These are phyloP conservation scores for Andrena cerasifolii DNA, from an alignment of 1,140 invertebrate species.

Conservation along the genomic window DNA sequence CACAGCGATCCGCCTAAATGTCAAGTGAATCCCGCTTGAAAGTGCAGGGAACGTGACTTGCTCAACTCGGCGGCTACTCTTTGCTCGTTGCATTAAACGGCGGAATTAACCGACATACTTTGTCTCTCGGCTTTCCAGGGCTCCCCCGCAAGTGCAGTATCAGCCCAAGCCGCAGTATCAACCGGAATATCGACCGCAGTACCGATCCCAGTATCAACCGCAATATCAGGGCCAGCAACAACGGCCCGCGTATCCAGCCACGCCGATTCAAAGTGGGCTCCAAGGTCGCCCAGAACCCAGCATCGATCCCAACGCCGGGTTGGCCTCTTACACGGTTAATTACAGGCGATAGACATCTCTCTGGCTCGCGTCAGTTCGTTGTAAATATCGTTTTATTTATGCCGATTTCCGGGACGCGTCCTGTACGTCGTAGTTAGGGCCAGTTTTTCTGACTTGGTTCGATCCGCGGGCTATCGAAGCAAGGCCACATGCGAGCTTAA, in stretches of 20 bases:
- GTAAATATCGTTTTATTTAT: constrained; percentile 50
- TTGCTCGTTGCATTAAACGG: not conserved
- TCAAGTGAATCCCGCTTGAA: constrained; percentile 76
- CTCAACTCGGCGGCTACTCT: constrained; percentile 41
- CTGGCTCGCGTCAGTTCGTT: not conserved
- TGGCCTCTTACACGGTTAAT: constrained; percentile 87
- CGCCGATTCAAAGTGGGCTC: constrained; percentile 70
- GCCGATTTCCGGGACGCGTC: not conserved
- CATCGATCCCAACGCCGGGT: constrained; percentile 84
- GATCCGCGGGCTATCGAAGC: no score
- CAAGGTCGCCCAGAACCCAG: constrained; percentile 85
- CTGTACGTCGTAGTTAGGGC: not conserved
- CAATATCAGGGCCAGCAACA: constrained; percentile 78
- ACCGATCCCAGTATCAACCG: constrained; percentile 70
- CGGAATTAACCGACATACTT: constrained; percentile 16
- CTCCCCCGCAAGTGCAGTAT: constrained; percentile 67
- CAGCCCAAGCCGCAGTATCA: constrained; percentile 73
- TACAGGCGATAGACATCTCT: constrained; percentile 80
- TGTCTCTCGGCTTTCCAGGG: constrained; percentile 39
- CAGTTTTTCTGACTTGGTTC: not conserved
- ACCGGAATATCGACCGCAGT: constrained; percentile 74
- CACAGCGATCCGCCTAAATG: constrained; percentile 70
- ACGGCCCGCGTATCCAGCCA: constrained; percentile 54
- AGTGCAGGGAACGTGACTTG: constrained; percentile 61
- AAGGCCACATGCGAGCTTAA: not conserved